Conservation (phyloP, 2,888 invertebrate species). For the Tipula vernalis region DNA sequence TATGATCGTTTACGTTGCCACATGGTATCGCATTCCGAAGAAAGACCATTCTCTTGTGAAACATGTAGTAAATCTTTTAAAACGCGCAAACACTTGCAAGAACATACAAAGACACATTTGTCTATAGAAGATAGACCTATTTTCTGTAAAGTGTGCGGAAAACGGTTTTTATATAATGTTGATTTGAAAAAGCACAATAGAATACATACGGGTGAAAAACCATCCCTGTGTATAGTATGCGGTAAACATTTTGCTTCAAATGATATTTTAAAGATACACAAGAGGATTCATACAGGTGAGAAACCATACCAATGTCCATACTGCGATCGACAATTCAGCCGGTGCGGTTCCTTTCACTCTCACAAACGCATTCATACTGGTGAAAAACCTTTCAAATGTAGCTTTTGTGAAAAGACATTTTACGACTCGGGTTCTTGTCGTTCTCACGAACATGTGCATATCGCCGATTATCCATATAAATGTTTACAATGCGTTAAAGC, state of each 20-base stretch:
- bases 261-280: not conserved
- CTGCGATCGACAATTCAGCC: not conserved
- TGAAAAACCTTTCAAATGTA: slow-evolving; percentile 4
- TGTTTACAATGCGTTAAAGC: not conserved
- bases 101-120: slow-evolving; percentile 1
- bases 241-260: not conserved
- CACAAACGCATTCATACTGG: slow-evolving; percentile 6
- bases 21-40: not conserved
- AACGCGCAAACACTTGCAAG: not conserved
- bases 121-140: not conserved
- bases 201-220: slow-evolving; percentile 5
- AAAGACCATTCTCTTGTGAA: not conserved
- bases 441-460: not conserved
- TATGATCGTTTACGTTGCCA: not conserved
- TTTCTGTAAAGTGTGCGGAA: not conserved
- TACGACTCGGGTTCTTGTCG: not conserved
- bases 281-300: not conserved
- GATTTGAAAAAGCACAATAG: not conserved
- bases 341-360: not conserved
- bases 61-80: not conserved
- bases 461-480: not conserved
- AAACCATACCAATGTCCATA: not conserved
- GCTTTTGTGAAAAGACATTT: not conserved
- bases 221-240: not conserved
- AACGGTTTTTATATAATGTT: not conserved